Conservation (phyloP, 1,140 invertebrate species). For the Drosophila nannoptera region DNA sequence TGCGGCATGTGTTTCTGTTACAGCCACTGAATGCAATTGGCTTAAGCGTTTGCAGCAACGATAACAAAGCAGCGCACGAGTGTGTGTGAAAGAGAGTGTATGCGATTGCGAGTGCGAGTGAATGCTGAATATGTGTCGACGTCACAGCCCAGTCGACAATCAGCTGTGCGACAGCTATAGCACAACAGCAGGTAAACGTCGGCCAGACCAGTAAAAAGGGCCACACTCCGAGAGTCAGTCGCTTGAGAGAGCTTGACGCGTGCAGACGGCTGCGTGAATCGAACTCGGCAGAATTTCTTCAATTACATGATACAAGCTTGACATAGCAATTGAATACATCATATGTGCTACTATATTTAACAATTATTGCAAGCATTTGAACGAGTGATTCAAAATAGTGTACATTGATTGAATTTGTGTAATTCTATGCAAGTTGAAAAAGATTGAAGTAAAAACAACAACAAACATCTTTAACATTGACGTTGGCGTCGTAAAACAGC, state of each 20-base stretch:
- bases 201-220: slow-evolving; percentile 39
- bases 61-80: slow-evolving; percentile 38
- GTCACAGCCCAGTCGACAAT: slow-evolving; percentile 55
- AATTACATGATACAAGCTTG: slow-evolving; percentile 1
- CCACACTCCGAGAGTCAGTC: slow-evolving; percentile 48
- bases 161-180: slow-evolving; percentile 56
- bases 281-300: slow-evolving; percentile 15
- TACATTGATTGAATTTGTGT: neutral
- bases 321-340: neutral
- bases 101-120: slow-evolving; percentile 4
- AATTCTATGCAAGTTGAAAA: neutral
- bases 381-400: too few relatives aligned
- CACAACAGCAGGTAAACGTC: slow-evolving; percentile 59
- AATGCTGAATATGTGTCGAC: slow-evolving; percentile 53
- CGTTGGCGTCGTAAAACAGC: slow-evolving; percentile 43
- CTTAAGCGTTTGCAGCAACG: slow-evolving; percentile 54
- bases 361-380: neutral
- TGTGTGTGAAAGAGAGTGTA: neutral
- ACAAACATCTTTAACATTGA: slow-evolving; percentile 22
- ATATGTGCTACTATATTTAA: neutral
- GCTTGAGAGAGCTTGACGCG: slow-evolving; percentile 63
- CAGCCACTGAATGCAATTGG: slow-evolving; percentile 70
- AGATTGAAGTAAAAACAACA: slow-evolving; percentile 27
- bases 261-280: slow-evolving; percentile 27
- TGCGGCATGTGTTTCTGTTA: slow-evolving; percentile 50